Base-by-base conservation (phyloP, 2,888 invertebrate species). In the Bellardia pandia region DNA sequence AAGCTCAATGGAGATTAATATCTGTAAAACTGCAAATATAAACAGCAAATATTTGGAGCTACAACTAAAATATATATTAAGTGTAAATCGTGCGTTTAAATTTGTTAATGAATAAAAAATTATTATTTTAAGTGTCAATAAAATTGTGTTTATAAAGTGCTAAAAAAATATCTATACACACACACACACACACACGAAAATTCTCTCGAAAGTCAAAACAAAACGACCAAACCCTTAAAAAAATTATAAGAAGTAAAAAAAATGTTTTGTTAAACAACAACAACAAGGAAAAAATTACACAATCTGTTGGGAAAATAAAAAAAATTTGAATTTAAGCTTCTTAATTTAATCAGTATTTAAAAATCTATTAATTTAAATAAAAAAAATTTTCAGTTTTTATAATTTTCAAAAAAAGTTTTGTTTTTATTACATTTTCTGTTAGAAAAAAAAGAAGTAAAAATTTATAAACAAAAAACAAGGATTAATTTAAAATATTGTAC, bases 171-270 rank as follows among this genome's bases (percentile, higher is more conserved):
- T 23, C 23, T 23, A 23, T 23, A 23, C 23, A 23, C 23, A 42
- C 3, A 62, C 53, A 71, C 37, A 37, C 37, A 79, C 51, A 51
- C 42, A 56, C 14, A 66, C 11, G 45, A 81, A 48, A 80, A 80
- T 42, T 81, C 72, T 48, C 30, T 16, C 6, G 3, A 42, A n/a
- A 58, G 37, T n/a, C 30, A 69, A 60, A 42, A 42, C 16, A 66
- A 80, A 66, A 72, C 72, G 80, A 72, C 72, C 74, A 81, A 81
- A 81, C 74, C 74, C 74, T 68, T 68, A 45, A 74, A 81, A 78
- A 16, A n/a, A 8, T n/a, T 68, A 56, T 33, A 42, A 56, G n/a
- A 64, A 58, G 68, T 16, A 48, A 69, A 69, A 48, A 45, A 40
- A 37, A 53, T 40, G n/a, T 76, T 48, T 40, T 30, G 51, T 53